These are phyloP conservation scores for Pipistrellus pipistrellus DNA, from an alignment of 2,797 vertebrate species.

Conservation along the genomic window DNA sequence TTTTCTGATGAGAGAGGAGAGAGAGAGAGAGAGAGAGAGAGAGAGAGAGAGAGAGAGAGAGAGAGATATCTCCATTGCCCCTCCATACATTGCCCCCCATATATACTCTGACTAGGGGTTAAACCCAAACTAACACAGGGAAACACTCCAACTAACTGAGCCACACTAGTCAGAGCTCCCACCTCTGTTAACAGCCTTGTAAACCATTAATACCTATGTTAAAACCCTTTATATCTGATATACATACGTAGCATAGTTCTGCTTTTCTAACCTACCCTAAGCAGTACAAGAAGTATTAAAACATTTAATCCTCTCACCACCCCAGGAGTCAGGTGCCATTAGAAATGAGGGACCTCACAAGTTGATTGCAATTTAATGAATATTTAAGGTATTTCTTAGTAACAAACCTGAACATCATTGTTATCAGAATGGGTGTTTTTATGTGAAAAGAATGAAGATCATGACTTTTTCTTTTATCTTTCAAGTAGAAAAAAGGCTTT, in stretches of 20 bases:
- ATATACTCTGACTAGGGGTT: too few relatives aligned
- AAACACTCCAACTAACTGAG: too few relatives aligned
- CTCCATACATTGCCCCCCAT: too few relatives aligned
- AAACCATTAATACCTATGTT: neutral
- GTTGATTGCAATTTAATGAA: neutral
- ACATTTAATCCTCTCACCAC: neutral
- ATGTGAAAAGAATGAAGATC: conserved; percentile 52
- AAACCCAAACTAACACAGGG: too few relatives aligned
- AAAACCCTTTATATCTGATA: neutral
- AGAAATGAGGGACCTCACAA: conserved; percentile 1
- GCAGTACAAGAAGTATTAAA: neutral
- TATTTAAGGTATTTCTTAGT: conserved; percentile 41
- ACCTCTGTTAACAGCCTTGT: neutral
- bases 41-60: too few relatives aligned
- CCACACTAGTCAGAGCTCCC: too few relatives aligned
- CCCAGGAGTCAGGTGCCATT: neutral
- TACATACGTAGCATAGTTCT: neutral
- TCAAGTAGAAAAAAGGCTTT: conserved; percentile 21
- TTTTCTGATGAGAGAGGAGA: too few relatives aligned
- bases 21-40: too few relatives aligned
- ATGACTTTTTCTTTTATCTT: conserved; percentile 60
- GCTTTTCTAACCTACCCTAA: neutral
- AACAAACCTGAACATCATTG: conserved; percentile 15
- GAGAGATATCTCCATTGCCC: too few relatives aligned
- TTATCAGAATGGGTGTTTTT: conserved; percentile 30